These are phyloP conservation scores for Lerema accius DNA, from an alignment of 1,140 invertebrate species.

Conservation along the genomic window DNA sequence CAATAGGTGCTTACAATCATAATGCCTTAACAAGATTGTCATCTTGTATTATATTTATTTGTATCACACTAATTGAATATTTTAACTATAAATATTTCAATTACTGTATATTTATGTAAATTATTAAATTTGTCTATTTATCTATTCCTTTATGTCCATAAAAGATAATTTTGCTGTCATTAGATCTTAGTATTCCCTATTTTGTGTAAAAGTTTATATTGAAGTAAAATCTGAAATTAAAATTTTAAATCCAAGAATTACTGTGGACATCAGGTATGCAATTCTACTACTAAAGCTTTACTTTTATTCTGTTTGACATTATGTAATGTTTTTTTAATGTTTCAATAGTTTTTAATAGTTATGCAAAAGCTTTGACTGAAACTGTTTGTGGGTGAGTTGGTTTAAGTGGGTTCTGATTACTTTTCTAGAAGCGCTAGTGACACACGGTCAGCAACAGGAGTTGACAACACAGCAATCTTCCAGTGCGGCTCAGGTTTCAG, in stretches of 20 bases:
- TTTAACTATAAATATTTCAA: too few species aligned
- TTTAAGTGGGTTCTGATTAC: conserved; percentile 1
- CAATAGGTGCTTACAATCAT: too few species aligned
- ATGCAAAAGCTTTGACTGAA: conserved; percentile 11
- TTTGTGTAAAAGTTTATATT: conserved; percentile 15
- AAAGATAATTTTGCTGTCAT: too few species aligned
- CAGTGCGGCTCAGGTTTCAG: conserved; percentile 46
- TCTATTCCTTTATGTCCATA: background rate
- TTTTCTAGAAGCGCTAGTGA: conserved; percentile 70
- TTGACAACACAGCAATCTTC: conserved; percentile 45
- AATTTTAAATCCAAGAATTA: conserved; percentile 36
- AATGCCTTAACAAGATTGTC: too few species aligned
- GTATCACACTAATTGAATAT: too few species aligned
- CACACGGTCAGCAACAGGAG: conserved; percentile 70
- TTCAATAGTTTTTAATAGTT: conserved; percentile 14
- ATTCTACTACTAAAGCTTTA: conserved; percentile 30
- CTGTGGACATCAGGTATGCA: conserved; percentile 34
- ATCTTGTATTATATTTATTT: too few species aligned
- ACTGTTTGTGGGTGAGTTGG: too few species aligned
- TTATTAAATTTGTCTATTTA: too few species aligned
- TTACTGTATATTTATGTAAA: too few species aligned
- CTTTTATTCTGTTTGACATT: conserved; percentile 30
- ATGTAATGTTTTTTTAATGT: conserved; percentile 8
- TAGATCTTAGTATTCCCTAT: background rate
- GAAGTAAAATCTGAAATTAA: conserved; percentile 31